Conservation (phyloP, 2,888 invertebrate genomes). For the Agonopterix subpropinquella region DNA sequence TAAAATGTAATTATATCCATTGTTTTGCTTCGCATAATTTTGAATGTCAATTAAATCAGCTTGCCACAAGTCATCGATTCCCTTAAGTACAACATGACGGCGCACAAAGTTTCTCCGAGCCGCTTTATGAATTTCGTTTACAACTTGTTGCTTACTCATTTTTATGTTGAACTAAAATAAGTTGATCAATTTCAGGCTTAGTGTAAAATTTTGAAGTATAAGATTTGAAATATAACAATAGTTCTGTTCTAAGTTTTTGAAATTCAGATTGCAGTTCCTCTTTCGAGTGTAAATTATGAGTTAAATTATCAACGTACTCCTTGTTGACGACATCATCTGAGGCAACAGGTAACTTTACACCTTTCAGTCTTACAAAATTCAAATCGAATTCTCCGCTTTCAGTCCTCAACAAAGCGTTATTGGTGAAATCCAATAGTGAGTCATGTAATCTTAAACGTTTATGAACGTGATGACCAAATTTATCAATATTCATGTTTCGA, state of each 20-base stretch:
- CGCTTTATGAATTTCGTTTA: conserved; percentile 10
- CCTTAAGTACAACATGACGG: conserved; percentile 31
- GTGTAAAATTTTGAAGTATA: neutral
- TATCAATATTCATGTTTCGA: conserved; percentile 1
- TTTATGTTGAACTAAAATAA: neutral
- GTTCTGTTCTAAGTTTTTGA: neutral
- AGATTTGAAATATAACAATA: neutral
- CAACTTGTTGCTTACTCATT: conserved; percentile 4
- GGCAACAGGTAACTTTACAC: neutral
- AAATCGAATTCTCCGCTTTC: neutral
- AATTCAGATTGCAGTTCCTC: neutral
- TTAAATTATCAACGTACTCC: neutral
- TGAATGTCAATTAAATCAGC: conserved; percentile 38
- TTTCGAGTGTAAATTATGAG: neutral
- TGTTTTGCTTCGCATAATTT: conserved; percentile 9
- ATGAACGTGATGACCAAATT: conserved; percentile 4
- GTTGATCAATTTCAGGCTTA: neutral
- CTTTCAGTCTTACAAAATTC: neutral
- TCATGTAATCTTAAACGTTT: neutral
- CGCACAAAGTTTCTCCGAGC: conserved; percentile 32
- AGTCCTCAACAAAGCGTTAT: neutral
- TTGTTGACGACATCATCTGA: neutral
- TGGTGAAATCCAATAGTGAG: neutral
- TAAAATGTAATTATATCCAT: conserved; percentile 9
- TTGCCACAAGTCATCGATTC: conserved; percentile 48